Base-by-base conservation (phyloP, 2,888 invertebrate genomes). In the Tolmerus cingulatus region DNA sequence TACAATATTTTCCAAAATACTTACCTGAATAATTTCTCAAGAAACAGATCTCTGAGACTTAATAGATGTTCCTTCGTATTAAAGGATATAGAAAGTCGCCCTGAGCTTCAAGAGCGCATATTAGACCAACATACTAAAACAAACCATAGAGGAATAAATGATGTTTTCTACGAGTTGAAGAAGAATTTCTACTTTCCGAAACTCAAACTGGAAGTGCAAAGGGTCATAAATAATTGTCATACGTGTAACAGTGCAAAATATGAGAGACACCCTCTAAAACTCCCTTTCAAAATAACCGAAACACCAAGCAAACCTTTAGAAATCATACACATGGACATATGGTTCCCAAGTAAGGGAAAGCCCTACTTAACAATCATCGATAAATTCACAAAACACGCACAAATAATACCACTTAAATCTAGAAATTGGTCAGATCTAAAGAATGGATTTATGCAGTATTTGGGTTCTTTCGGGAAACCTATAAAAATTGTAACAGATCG, bases 391-490 rank as follows among this genome's bases (percentile, higher is more conserved):
- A 88, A 87, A 51, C 82, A 86, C n/a, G 86, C 46, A 0, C 87
- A 87, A 27, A 9, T 74, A 14, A 87, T 87, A 74, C 79, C 87
- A 1, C 9, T 87, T 27, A 74, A 81, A 46, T 74, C 79, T 43
- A 79, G 87, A 34, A 81, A 27, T 74, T 79, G 87, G 87, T 12
- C 19, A 14, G 79, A 87, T 74, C n/a, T 87, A n/a, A 79, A 79
- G 74, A 74, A 78, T 30, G 79, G 19, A 37, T 23, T 88, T 19
- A 87, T 40, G 51, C 87, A 87, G 87, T 76, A 86, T 12, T 87
- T 89, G 34, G 85, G 78, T 37, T 86, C 77, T 27, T 81, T 86
- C 12, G 89, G 87, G 0, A 88, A 88, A 85, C 88, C 87, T 27
- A 12, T 1, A 77, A 87, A 87, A 55, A 57, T 86, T n/a, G 43